These are phyloP conservation scores for Suricata suricatta DNA, from an alignment of 2,113 vertebrate species.

Conservation along the genomic window DNA sequence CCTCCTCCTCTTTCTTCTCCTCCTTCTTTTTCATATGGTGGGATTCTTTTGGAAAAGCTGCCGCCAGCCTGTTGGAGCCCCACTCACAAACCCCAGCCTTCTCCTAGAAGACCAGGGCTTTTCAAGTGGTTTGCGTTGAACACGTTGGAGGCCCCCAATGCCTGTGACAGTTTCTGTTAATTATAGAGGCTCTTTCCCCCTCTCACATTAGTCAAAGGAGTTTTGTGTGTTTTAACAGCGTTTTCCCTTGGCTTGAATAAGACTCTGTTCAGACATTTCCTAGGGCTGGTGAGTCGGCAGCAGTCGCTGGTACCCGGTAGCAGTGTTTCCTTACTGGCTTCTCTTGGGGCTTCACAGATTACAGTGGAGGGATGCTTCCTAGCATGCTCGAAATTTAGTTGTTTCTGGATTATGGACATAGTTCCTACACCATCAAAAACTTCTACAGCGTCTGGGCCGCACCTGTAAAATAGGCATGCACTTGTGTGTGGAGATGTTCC, in stretches of 20 bases:
- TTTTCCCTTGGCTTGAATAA: slow-evolving; percentile 90
- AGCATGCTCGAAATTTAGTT: not conserved
- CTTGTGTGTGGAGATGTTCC: not conserved
- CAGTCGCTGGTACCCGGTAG: slow-evolving; percentile 73
- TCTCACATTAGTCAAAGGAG: slow-evolving; percentile 90
- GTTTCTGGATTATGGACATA: not conserved
- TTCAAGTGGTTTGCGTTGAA: slow-evolving; percentile 90
- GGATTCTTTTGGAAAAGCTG: slow-evolving; percentile 88
- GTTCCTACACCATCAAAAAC: not conserved
- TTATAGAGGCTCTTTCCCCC: slow-evolving; percentile 91
- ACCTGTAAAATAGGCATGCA: not conserved
- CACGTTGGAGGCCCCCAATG: slow-evolving; percentile 87
- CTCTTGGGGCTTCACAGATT: slow-evolving; percentile 69
- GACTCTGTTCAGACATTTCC: slow-evolving; percentile 88
- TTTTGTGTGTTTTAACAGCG: slow-evolving; percentile 90
- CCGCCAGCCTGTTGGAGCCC: slow-evolving; percentile 82
- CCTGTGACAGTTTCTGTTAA: slow-evolving; percentile 92
- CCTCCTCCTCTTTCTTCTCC: not conserved
- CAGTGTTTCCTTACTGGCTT: slow-evolving; percentile 75
- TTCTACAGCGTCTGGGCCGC: not conserved
- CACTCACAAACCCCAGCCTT: slow-evolving; percentile 85
- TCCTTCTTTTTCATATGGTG: slow-evolving; percentile 80
- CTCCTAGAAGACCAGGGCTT: slow-evolving; percentile 85
- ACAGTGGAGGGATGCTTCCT: slow-evolving; percentile 56
- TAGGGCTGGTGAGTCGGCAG: slow-evolving; percentile 76